A percentile compares a stretch with the other conserved stretches of the same genome.
Conservation (phyloP, 2,797 vertebrate species). For the Kryptopterus vitreolus region DNA sequence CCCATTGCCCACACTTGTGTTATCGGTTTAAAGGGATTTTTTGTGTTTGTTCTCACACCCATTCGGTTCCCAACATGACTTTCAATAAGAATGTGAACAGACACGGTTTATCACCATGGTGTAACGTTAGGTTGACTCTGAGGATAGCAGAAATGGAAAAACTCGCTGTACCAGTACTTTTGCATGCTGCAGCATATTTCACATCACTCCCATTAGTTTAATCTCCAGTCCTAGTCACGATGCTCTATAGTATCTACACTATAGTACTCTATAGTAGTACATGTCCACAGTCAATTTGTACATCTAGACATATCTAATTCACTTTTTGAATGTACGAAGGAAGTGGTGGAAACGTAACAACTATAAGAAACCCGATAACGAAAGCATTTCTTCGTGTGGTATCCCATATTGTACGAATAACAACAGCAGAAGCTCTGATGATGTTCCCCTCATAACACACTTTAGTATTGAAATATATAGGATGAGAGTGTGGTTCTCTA, state of each 20-base stretch:
- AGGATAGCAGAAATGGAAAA: conserved; percentile 23
- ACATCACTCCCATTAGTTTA: background rate
- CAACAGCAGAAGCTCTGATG: background rate
- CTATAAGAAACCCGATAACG: background rate
- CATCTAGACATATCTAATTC: background rate
- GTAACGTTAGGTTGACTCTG: conserved; percentile 30
- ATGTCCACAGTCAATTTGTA: background rate
- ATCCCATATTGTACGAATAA: conserved; percentile 21
- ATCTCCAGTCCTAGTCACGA: background rate
- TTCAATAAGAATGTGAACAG: conserved; percentile 22
- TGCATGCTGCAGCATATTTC: background rate
- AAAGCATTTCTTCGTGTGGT: background rate
- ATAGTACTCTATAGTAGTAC: background rate
- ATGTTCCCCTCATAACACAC: background rate
- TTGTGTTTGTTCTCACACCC: background rate
- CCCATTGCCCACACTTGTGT: background rate
- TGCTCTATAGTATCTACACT: background rate
- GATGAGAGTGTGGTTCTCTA: background rate
- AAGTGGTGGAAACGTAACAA: conserved; percentile 19
- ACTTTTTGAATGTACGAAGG: background rate
- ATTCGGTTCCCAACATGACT: background rate
- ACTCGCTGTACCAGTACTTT: background rate
- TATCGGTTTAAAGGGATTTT: background rate
- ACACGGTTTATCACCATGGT: conserved; percentile 45
- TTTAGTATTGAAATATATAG: background rate